Percentiles rank a stretch among this genome's conserved stretches.
Evolutionary conservation across 2,113 vertebrate species (phyloP).

Genomic region (Stictonetta naevosa): DNA sequence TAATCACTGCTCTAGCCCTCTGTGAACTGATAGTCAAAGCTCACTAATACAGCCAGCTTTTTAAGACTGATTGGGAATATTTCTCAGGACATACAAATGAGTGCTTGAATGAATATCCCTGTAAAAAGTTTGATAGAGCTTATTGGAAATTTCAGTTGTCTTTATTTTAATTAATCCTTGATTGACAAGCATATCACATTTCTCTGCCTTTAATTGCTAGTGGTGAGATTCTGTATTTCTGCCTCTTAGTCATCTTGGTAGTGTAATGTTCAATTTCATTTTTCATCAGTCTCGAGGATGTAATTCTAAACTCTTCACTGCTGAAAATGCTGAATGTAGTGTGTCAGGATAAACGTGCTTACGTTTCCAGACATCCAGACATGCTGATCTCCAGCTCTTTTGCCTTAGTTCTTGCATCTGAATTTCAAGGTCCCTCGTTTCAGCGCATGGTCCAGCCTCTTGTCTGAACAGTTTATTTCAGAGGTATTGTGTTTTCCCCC

Average conservation of each 20-base stretch:
- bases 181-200: conserved; percentile 48
- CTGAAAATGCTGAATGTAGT: neutral
- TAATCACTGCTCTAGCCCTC: conserved; percentile 19
- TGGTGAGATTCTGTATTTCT: conserved; percentile 55
- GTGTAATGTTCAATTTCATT: conserved; percentile 17
- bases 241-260: conserved; percentile 28
- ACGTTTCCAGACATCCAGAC: neutral
- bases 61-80: neutral
- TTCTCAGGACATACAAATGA: conserved; percentile 53
- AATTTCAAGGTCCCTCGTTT: conserved; percentile 24
- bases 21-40: neutral
- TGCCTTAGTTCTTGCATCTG: conserved; percentile 46
- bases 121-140: conserved; percentile 47
- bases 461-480: conserved; percentile 62
- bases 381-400: conserved; percentile 41
- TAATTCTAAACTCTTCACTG: conserved; percentile 52
- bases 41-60: conserved; percentile 37
- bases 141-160: conserved; percentile 44
- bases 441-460: conserved; percentile 55
- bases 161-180: conserved; percentile 42
- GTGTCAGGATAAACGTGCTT: conserved; percentile 22
- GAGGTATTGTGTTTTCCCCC: conserved; percentile 40
- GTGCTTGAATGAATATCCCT: conserved; percentile 45
- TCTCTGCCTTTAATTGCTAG: conserved; percentile 63
- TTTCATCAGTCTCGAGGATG: conserved; percentile 62